A percentile compares a stretch with the other conserved stretches of the same genome.
Evolutionary conservation across 2,113 vertebrate species (phyloP).

Genomic region (Nymphicus hollandicus): DNA sequence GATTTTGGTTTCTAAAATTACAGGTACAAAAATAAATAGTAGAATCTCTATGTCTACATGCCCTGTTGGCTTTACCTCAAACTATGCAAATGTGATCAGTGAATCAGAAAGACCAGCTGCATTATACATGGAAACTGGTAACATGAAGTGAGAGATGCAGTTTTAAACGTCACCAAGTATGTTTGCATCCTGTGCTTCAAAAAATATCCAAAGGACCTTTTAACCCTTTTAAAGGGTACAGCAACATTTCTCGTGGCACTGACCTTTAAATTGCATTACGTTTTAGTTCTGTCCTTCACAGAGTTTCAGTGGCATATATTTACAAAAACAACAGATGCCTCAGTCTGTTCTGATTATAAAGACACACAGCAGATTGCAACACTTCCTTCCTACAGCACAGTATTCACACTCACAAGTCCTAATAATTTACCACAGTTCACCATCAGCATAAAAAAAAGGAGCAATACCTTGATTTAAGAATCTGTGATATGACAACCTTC

Average conservation of each 20-base stretch:
- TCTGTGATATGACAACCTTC: not conserved
- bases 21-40: not conserved
- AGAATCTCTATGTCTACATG: not conserved
- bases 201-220: not conserved
- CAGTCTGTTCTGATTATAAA: not conserved
- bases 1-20: not conserved
- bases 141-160: not conserved
- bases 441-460: not conserved
- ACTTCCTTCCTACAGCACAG: not conserved
- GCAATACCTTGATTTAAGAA: not conserved
- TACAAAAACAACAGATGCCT: not conserved
- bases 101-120: not conserved
- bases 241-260: not conserved
- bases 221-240: not conserved
- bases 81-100: not conserved
- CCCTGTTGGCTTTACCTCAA: not conserved
- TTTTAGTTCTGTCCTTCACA: not conserved
- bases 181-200: not conserved
- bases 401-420: not conserved
- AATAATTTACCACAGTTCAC: not conserved
- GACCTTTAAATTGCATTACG: not conserved
- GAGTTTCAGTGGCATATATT: not conserved
- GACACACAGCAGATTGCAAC: not conserved
- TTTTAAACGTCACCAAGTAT: not conserved
- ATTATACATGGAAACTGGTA: not conserved